A percentile compares a stretch with the other conserved stretches of the same genome.
Conservation (phyloP, 2,113 vertebrate species). For the Enhydra lutris region DNA sequence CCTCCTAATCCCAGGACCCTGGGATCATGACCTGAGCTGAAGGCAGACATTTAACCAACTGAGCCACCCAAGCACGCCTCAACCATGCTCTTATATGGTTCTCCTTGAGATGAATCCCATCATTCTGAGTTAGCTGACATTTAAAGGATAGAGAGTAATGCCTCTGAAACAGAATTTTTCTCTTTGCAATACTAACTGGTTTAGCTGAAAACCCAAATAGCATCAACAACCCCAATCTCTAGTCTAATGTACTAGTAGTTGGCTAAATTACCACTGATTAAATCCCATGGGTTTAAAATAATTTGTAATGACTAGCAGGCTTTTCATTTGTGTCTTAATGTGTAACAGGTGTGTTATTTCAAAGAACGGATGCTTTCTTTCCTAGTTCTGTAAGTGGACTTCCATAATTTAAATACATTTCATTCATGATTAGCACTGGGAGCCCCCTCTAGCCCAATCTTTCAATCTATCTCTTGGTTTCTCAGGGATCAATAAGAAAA, state of each 20-base stretch:
- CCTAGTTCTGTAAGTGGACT: neutral
- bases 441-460: neutral
- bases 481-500: conserved; percentile 15
- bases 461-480: conserved; percentile 28
- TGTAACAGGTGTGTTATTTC: neutral
- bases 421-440: neutral
- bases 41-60: neutral
- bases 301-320: neutral
- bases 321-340: neutral
- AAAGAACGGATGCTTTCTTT: neutral
- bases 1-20: neutral
- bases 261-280: neutral
- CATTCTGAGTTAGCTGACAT: neutral
- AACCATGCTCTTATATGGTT: neutral
- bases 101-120: neutral
- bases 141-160: neutral
- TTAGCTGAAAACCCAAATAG: neutral
- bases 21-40: neutral
- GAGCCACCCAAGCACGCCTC: neutral
- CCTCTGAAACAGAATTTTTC: neutral
- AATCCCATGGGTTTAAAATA: neutral
- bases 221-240: neutral
- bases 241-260: neutral
- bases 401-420: neutral
- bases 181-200: neutral